Evolutionary conservation across 1,140 invertebrate species (phyloP), one percentile per base, ranked within the genome.

Genomic region (Tachypleus tridentatus): DNA sequence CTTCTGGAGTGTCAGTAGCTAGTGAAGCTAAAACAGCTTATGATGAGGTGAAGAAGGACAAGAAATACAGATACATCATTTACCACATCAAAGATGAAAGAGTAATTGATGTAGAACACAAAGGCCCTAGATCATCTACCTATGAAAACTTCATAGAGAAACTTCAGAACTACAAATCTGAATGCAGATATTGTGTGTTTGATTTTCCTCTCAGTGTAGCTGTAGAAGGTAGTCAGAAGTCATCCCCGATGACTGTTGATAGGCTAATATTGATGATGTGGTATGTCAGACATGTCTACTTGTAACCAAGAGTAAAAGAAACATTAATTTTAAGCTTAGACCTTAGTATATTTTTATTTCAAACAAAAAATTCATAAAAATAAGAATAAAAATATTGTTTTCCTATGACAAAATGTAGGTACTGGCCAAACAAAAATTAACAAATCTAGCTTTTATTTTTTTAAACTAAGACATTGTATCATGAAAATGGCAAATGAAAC

Each of bases 31-130:
- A 95, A 82, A 91, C 88, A 60, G 92, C 88, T 71, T 95, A 94
- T 79, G 91, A 95, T 78, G 91, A 94, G 82, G 94, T 96, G 70
- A 96, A 96, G 81, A 94, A 95, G 82, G 91, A 94, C 78, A 95
- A 95, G 81, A 94, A 94, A 75, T 90, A 94, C 81, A 88, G 93
- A 75, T 96, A 94, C 81, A 91, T 94, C 62, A 91, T 96, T 75
- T 96, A 94, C 79, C 91, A 87, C 80, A 95, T 95, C 77, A 88
- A 90, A 73, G 91, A 95, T 78, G 91, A 94, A 77, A 92, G 90
- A 88, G 73, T 74, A 50, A 72, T 74, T 60, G 71, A 71, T 62
- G 72, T 72, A 5, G 72, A 73, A 62, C 65, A 69, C 11, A 74
- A 70, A 77, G 82, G 82, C 51, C 77, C 86, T 62, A 83, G 93